These are phyloP conservation scores for Glyptemys insculpta DNA, from an alignment of 2,797 vertebrate genomes.

Conservation along the genomic window DNA sequence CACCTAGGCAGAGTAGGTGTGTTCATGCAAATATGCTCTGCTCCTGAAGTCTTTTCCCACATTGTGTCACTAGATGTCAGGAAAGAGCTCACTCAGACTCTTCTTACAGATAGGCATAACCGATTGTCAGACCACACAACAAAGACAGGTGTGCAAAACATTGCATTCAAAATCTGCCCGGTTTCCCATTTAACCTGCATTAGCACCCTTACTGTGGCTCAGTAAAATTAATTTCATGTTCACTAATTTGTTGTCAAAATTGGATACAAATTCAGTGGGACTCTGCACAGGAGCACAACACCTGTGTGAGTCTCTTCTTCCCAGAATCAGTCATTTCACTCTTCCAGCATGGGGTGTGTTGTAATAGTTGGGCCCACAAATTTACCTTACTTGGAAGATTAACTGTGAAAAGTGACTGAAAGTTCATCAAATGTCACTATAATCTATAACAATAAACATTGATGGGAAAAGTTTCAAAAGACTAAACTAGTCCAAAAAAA, in stretches of 20 bases:
- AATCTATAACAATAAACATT: not conserved
- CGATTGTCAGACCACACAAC: not conserved
- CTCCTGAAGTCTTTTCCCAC: not conserved
- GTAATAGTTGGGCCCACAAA: not conserved
- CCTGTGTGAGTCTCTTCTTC: not conserved
- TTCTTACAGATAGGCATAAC: not conserved
- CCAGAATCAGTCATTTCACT: not conserved
- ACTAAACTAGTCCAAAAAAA: not conserved
- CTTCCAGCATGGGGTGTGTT: not conserved
- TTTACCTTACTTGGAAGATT: not conserved
- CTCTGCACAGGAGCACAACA: not conserved
- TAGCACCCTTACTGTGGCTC: not conserved
- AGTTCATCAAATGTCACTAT: not conserved
- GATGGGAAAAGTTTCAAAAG: too few species aligned
- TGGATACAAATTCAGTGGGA: accelerated
- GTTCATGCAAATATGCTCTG: not conserved
- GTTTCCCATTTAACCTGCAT: not conserved
- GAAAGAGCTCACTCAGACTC: not conserved
- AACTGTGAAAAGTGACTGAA: not conserved
- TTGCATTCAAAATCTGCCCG: not conserved
- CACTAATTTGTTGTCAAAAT: not conserved
- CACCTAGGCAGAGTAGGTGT: not conserved
- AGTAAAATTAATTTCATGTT: not conserved
- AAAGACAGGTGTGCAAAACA: accelerated
- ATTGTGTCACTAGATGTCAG: not conserved